Conservation (phyloP, 2,888 invertebrate genomes). For the Drosophila rubida region DNA sequence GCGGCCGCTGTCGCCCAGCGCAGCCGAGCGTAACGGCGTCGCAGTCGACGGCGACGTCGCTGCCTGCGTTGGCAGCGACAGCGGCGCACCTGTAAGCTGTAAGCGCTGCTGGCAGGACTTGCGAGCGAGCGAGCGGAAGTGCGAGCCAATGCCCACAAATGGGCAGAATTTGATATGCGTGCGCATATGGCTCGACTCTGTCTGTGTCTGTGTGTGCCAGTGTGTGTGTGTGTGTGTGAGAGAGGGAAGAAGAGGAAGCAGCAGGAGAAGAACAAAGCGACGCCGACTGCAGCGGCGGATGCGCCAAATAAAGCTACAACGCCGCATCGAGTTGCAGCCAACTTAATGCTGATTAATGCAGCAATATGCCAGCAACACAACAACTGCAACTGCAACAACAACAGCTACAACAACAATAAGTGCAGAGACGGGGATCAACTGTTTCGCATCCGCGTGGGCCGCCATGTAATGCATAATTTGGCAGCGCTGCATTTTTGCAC, state of each 20-base stretch:
- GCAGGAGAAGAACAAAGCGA: slow-evolving; percentile 41
- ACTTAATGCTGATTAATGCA: slow-evolving; percentile 37
- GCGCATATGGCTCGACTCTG: slow-evolving; percentile 37
- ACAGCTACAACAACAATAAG: slow-evolving; percentile 7
- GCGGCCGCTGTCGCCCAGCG: neutral
- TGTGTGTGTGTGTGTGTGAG: slow-evolving; percentile 10
- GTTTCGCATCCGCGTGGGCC: slow-evolving; percentile 23
- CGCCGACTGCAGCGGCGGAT: slow-evolving; percentile 65
- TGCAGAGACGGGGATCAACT: slow-evolving; percentile 5
- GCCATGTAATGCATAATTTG: slow-evolving; percentile 61
- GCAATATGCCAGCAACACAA: slow-evolving; percentile 34
- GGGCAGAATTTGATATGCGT: slow-evolving; percentile 65
- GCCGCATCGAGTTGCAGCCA: slow-evolving; percentile 16
- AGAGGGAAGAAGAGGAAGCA: neutral
- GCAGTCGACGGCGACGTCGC: slow-evolving; percentile 23
- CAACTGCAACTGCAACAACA: slow-evolving; percentile 13
- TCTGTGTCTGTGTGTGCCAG: slow-evolving; percentile 2
- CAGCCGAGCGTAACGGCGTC: neutral
- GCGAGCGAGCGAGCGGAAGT: slow-evolving; percentile 67
- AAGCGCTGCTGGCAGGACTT: slow-evolving; percentile 46
- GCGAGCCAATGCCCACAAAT: slow-evolving; percentile 75
- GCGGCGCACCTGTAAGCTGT: slow-evolving; percentile 58
- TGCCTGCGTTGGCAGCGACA: too few species aligned
- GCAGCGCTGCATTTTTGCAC: slow-evolving; percentile 71
- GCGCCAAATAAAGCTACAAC: slow-evolving; percentile 66